These are phyloP conservation scores for Boleophthalmus pectinirostris DNA, from an alignment of 2,113 vertebrate species.

Conservation along the genomic window DNA sequence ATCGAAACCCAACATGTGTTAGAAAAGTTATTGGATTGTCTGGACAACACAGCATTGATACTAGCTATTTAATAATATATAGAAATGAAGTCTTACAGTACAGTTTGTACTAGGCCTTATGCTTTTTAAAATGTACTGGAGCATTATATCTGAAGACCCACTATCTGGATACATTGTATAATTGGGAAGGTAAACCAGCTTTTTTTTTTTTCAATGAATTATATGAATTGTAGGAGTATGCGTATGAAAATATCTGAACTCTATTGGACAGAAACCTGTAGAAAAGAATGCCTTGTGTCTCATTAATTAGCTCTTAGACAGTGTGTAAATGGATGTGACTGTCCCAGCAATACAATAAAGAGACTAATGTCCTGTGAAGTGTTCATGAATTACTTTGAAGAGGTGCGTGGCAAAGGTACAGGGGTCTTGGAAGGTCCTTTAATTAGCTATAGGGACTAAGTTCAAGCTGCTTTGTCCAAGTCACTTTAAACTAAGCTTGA, in stretches of 20 bases:
- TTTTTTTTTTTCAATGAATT: too few relatives aligned
- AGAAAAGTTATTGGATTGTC: too few relatives aligned
- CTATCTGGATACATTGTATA: too few relatives aligned
- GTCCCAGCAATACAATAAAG: neutral
- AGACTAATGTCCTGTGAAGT: neutral
- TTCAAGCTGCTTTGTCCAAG: conserved; percentile 19
- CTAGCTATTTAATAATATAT: too few relatives aligned
- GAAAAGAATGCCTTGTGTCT: neutral
- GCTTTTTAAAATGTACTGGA: too few relatives aligned
- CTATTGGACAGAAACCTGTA: neutral
- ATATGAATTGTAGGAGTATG: too few relatives aligned
- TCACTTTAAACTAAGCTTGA: conserved; percentile 25
- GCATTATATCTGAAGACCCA: too few relatives aligned
- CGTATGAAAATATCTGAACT: neutral
- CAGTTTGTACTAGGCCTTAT: too few relatives aligned
- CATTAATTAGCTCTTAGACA: neutral
- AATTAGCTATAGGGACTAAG: conserved; percentile 23
- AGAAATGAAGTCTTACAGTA: too few relatives aligned
- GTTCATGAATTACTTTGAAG: neutral
- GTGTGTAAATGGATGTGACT: neutral
- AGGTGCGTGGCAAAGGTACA: neutral
- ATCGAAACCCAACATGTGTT: too few relatives aligned
- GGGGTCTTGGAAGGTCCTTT: conserved; percentile 6
- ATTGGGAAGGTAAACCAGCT: too few relatives aligned
- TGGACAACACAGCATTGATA: too few relatives aligned